Conservation (phyloP, 2,888 invertebrate genomes). For the Chrysolina americana region DNA sequence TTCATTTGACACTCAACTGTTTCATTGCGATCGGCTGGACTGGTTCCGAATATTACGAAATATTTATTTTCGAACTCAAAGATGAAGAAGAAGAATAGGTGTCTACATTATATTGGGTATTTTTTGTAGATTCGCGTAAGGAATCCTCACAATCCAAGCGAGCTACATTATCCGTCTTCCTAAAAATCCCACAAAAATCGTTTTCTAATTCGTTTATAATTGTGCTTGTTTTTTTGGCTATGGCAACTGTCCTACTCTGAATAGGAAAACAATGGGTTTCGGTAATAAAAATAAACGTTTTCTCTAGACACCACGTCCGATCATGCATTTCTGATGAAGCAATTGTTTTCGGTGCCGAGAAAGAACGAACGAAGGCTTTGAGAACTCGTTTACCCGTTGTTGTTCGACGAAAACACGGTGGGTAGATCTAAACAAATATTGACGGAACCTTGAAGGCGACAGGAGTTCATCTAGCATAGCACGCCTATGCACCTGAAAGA, state of each 20-base stretch:
- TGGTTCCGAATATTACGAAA: too few species aligned
- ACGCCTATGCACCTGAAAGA: constrained; percentile 21
- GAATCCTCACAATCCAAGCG: too few species aligned
- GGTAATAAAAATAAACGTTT: not conserved
- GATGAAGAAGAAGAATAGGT: too few species aligned
- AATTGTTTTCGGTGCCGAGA: constrained; percentile 1
- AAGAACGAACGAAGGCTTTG: not conserved
- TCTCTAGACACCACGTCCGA: not conserved
- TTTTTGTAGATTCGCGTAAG: too few species aligned
- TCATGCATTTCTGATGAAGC: constrained; percentile 12
- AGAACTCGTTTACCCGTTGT: constrained; percentile 1
- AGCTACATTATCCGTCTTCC: too few species aligned
- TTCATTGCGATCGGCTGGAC: too few species aligned
- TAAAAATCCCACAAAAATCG: too few species aligned
- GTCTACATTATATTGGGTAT: too few species aligned
- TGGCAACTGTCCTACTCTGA: not conserved
- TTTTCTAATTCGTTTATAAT: not conserved
- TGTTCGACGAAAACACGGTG: constrained; percentile 8
- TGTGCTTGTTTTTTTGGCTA: not conserved
- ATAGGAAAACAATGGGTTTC: not conserved
- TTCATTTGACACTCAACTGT: too few species aligned
- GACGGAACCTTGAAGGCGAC: constrained; percentile 28
- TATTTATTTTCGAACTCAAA: too few species aligned
- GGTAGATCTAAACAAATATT: constrained; percentile 25
- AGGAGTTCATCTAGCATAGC: not conserved